A percentile compares a stretch with the other conserved stretches of the same genome.
phyloP scores from a whole-genome alignment of 30 jellyfish, hydroid and myxozoan genomes.

The Hydractinia echinata region DNA sequence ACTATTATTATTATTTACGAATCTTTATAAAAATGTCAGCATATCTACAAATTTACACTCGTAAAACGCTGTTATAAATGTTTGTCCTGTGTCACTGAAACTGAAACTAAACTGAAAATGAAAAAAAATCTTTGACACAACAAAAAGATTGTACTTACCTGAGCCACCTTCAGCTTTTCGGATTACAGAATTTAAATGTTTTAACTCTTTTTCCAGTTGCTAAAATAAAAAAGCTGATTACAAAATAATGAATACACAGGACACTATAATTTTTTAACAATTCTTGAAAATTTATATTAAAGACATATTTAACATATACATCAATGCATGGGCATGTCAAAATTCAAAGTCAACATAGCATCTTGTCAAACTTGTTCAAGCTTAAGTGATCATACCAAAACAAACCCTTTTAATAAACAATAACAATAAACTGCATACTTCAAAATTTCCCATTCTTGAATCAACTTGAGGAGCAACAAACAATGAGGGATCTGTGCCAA shows the following conservation, averaged over 20 bases:
- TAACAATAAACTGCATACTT: constrained; percentile 27
- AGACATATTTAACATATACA: too few species aligned
- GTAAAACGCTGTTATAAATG: too few species aligned
- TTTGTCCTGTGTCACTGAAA: too few species aligned
- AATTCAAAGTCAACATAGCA: too few species aligned
- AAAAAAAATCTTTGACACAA: too few species aligned
- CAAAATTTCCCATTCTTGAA: constrained; percentile 71
- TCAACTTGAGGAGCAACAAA: constrained; percentile 91
- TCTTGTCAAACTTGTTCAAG: neutral
- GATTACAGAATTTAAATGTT: constrained; percentile 46
- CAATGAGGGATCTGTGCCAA: constrained; percentile 88
- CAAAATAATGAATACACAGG: neutral
- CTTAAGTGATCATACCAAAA: neutral
- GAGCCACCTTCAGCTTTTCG: constrained; percentile 46
- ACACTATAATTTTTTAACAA: neutral
- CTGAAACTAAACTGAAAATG: too few species aligned
- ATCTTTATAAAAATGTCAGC: too few species aligned
- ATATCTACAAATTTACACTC: too few species aligned
- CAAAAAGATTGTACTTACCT: constrained; percentile 1
- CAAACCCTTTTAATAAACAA: neutral
- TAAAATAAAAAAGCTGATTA: neutral
- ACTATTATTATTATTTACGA: too few species aligned
- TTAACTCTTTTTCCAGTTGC: constrained; percentile 81
- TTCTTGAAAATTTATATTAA: too few species aligned
- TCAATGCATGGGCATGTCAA: too few species aligned